Evolutionary conservation across 2,113 vertebrate species (phyloP).

Genomic region (Tetrax tetrax): DNA sequence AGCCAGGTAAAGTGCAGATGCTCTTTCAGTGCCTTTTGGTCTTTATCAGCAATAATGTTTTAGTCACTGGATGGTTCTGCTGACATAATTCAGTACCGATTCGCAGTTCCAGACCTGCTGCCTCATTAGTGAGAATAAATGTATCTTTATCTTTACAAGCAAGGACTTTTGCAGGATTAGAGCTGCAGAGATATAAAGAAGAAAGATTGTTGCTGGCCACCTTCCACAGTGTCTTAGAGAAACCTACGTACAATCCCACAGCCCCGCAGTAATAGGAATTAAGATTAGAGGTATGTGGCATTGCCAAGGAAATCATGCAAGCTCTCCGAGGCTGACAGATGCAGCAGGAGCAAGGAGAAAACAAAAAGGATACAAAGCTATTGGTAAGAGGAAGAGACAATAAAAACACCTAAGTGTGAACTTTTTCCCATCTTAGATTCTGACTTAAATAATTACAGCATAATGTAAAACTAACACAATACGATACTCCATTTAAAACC

Average conservation of each 20-base stretch:
- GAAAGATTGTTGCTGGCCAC: neutral
- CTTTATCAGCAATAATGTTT: neutral
- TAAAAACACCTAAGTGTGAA: neutral
- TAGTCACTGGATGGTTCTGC: neutral
- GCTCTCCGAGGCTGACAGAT: neutral
- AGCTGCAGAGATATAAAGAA: neutral
- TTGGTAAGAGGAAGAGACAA: neutral
- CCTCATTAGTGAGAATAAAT: conserved; percentile 20
- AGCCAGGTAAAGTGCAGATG: neutral
- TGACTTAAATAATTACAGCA: neutral
- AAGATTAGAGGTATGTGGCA: neutral
- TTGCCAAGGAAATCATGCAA: neutral
- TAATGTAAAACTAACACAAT: neutral
- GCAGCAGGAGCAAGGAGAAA: neutral
- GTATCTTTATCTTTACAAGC: neutral
- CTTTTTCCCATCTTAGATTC: neutral
- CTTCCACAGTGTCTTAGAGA: neutral
- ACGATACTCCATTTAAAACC: neutral
- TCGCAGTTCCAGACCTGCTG: neutral
- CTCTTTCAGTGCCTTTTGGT: neutral
- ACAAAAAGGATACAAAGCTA: neutral
- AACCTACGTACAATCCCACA: neutral
- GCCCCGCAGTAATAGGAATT: neutral
- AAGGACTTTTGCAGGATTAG: neutral
- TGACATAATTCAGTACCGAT: neutral